Conservation (phyloP, 1,140 invertebrate genomes). For the Neodiprion lecontei region DNA sequence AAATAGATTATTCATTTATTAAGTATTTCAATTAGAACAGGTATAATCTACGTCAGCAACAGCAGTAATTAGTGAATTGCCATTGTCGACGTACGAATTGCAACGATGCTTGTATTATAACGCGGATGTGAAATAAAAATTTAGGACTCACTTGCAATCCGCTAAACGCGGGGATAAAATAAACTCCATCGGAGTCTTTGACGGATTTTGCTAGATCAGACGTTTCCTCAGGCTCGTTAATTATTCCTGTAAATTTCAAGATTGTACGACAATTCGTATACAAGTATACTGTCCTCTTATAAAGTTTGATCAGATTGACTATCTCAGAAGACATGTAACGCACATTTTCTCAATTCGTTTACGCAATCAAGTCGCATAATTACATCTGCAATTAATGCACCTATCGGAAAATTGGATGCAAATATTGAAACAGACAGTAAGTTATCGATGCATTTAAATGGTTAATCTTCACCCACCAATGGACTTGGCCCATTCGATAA, state of each 20-base stretch:
- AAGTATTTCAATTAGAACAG: too few relatives aligned
- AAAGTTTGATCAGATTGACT: too few relatives aligned
- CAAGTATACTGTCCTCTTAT: not conserved
- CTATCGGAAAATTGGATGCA: too few relatives aligned
- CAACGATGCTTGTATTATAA: too few relatives aligned
- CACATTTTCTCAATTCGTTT: not conserved
- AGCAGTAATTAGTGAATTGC: too few relatives aligned
- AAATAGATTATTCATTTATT: not conserved
- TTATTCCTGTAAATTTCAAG: conserved; percentile 67
- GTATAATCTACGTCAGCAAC: too few relatives aligned
- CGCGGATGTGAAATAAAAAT: too few relatives aligned
- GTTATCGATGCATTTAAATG: too few relatives aligned
- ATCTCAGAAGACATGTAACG: not conserved
- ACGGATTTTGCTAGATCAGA: conserved; percentile 76
- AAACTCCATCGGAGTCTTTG: conserved; percentile 79
- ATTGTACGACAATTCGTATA: not conserved
- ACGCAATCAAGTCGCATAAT: not conserved
- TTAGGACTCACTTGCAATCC: conserved; percentile 78
- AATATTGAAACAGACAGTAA: too few relatives aligned
- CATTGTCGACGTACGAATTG: too few relatives aligned
- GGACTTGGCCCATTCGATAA: conserved; percentile 86
- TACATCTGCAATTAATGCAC: too few relatives aligned
- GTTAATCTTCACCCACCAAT: conserved; percentile 66
- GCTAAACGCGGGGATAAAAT: conserved; percentile 91
- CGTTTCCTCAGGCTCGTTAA: conserved; percentile 73